phyloP scores from a whole-genome alignment of 2,888 invertebrate species.

The Monochamus alternatus region DNA sequence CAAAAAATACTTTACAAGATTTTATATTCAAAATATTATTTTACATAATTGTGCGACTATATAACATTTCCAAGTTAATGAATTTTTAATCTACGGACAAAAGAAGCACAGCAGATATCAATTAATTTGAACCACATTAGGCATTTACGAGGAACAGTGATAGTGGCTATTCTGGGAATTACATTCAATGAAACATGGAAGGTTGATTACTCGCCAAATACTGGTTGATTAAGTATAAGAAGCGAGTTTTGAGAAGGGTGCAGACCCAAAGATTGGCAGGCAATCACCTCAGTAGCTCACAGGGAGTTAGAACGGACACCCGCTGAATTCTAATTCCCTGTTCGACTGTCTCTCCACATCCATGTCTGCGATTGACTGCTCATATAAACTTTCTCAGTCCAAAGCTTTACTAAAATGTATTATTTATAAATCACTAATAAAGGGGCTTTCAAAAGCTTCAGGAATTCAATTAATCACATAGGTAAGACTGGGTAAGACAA shows the following conservation, averaged over 20 bases:
- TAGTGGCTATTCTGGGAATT: conserved; percentile 38
- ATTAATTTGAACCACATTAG: conserved; percentile 33
- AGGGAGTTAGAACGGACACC: conserved; percentile 68
- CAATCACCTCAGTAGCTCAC: conserved; percentile 70
- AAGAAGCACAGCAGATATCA: conserved; percentile 21
- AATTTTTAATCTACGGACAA: conserved; percentile 31
- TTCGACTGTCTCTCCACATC: conserved; percentile 47
- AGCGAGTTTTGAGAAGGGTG: conserved; percentile 67
- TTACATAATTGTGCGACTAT: conserved; percentile 8
- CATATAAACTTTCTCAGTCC: conserved; percentile 45
- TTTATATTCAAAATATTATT: background rate
- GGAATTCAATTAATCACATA: conserved; percentile 48
- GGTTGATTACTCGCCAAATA: conserved; percentile 60
- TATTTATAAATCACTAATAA: conserved; percentile 52
- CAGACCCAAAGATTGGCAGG: conserved; percentile 69
- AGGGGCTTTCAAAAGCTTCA: conserved; percentile 46
- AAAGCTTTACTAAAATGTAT: conserved; percentile 48
- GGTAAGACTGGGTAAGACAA: conserved; percentile 24
- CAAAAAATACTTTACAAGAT: too few relatives aligned
- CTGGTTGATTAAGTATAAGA: conserved; percentile 66
- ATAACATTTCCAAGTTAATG: conserved; percentile 17
- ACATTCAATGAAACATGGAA: conserved; percentile 52
- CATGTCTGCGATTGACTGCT: conserved; percentile 52
- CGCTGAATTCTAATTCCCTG: conserved; percentile 69
- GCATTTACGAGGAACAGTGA: conserved; percentile 33